Percentiles rank a stretch among this genome's conserved stretches.
Evolutionary conservation across 2,797 vertebrate genomes (phyloP).

Genomic region (Sternarchorhynchus goeldii): DNA sequence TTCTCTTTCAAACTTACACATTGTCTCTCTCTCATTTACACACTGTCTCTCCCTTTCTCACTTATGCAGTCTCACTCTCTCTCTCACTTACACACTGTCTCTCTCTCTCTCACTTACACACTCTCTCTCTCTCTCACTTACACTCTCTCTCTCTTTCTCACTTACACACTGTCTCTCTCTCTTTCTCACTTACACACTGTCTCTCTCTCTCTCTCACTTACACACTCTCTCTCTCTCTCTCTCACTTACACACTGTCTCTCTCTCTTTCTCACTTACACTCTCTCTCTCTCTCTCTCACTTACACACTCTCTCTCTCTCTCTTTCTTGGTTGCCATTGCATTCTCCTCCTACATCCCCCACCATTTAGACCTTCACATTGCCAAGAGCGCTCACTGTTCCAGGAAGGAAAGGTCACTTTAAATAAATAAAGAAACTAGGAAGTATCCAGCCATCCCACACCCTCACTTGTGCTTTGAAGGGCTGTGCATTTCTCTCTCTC

Average conservation of each 20-base stretch:
- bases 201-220: not conserved
- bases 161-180: not conserved
- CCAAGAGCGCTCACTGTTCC: constrained; percentile 67
- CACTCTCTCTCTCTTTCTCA: not conserved
- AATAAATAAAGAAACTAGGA: constrained; percentile 75
- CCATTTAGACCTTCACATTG: constrained; percentile 74
- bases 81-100: too few relatives aligned
- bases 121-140: not conserved
- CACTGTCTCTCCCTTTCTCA: not conserved
- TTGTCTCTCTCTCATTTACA: too few relatives aligned
- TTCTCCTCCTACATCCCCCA: constrained; percentile 60
- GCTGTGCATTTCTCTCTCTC: constrained; percentile 44
- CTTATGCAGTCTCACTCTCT: constrained; percentile 24
- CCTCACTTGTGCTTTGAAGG: constrained; percentile 65
- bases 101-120: not conserved
- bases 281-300: constrained; percentile 14
- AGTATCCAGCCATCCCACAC: constrained; percentile 73
- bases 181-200: not conserved
- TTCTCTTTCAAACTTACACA: too few relatives aligned
- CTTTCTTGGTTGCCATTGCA: constrained; percentile 55
- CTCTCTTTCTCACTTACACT: not conserved
- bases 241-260: not conserved
- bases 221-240: not conserved
- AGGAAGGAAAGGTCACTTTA: constrained; percentile 73
- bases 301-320: constrained; percentile 10